Conservation (phyloP, 2,888 invertebrate species). For the Drosophila meridionalis region DNA sequence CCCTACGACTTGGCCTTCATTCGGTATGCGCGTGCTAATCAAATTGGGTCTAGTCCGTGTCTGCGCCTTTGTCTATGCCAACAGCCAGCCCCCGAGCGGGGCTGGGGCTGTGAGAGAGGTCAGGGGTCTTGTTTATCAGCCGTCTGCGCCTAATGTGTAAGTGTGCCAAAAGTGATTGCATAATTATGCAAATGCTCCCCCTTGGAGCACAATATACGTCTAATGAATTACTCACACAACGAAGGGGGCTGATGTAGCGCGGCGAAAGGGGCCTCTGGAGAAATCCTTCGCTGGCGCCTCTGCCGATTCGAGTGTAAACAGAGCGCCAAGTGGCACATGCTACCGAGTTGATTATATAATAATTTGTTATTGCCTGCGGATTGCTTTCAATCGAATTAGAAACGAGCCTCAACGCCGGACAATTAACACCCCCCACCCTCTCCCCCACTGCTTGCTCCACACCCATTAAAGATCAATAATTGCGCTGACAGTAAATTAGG, state of each 20-base stretch:
- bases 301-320: slow-evolving; percentile 48
- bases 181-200: slow-evolving; percentile 82
- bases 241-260: neutral
- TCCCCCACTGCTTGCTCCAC: neutral
- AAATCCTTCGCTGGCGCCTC: slow-evolving; percentile 20
- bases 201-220: slow-evolving; percentile 68
- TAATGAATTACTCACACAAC: slow-evolving; percentile 77
- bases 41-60: slow-evolving; percentile 81
- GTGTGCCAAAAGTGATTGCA: slow-evolving; percentile 80
- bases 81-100: slow-evolving; percentile 4
- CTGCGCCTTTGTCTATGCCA: slow-evolving; percentile 58
- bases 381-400: slow-evolving; percentile 63
- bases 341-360: slow-evolving; percentile 62
- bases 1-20: slow-evolving; percentile 66
- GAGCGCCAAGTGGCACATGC: slow-evolving; percentile 37
- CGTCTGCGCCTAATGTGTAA: slow-evolving; percentile 80
- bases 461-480: slow-evolving; percentile 49
- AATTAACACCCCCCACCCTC: slow-evolving; percentile 49
- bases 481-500: slow-evolving; percentile 63
- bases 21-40: slow-evolving; percentile 74
- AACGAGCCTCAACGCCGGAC: slow-evolving; percentile 27
- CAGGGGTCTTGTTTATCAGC: slow-evolving; percentile 71
- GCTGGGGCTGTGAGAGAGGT: slow-evolving; percentile 2
- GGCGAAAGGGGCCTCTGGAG: neutral
- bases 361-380: slow-evolving; percentile 61